Conservation (phyloP, 2,113 vertebrate genomes). For the Dinomys branickii region DNA sequence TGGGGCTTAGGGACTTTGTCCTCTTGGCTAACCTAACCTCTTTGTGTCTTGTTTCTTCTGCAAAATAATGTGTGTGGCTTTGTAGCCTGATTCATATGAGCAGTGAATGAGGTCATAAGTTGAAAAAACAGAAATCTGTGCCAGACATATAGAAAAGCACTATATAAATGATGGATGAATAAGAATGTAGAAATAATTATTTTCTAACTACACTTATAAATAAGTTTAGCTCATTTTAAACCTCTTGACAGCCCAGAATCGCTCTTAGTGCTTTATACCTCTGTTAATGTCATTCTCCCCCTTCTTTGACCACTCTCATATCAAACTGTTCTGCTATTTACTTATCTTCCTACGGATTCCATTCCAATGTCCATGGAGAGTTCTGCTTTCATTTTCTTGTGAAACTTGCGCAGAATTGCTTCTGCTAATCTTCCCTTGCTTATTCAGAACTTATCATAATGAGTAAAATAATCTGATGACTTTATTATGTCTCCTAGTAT, state of each 20-base stretch:
- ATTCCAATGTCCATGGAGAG: background rate
- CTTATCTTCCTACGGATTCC: background rate
- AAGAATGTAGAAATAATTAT: background rate
- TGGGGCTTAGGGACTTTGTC: background rate
- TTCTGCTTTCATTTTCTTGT: background rate
- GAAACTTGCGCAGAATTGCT: background rate
- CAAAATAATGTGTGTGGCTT: background rate
- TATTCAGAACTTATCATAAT: background rate
- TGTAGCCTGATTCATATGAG: background rate
- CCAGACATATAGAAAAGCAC: background rate
- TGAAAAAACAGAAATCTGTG: background rate
- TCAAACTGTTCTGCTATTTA: background rate
- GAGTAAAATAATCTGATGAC: background rate
- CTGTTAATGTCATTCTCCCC: background rate
- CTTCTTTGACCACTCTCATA: background rate
- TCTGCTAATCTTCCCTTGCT: background rate
- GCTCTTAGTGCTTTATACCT: background rate
- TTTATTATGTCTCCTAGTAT: background rate
- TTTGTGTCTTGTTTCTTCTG: background rate
- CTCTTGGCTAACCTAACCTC: background rate
- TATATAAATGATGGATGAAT: background rate
- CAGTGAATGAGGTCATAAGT: background rate
- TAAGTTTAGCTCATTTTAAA: background rate
- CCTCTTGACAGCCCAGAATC: background rate
- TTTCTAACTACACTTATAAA: background rate